These are phyloP conservation scores for Campaea margaritaria DNA, from an alignment of 2,888 invertebrate species.

Conservation along the genomic window DNA sequence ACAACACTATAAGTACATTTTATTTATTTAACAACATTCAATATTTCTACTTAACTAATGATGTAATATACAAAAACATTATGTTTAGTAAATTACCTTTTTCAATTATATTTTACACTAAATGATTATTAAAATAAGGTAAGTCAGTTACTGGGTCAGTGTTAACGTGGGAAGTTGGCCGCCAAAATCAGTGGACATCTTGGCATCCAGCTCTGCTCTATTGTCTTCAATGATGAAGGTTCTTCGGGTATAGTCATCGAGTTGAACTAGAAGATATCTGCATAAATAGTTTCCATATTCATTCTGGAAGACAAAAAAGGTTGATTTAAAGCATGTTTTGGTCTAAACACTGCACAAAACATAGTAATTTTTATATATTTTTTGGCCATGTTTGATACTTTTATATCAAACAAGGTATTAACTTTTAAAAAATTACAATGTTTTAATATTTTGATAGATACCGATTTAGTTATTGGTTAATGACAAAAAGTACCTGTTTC, in stretches of 20 bases:
- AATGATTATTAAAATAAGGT: constrained; percentile 33
- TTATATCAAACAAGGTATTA: too few species aligned
- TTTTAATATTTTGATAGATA: too few species aligned
- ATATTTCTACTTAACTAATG: constrained; percentile 52
- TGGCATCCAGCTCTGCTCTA: constrained; percentile 77
- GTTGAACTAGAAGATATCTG: constrained; percentile 92
- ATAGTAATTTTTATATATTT: too few species aligned
- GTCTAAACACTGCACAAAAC: too few species aligned
- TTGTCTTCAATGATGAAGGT: constrained; percentile 93
- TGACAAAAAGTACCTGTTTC: constrained; percentile 83
- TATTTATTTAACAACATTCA: constrained; percentile 48
- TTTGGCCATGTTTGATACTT: too few species aligned
- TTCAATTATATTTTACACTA: constrained; percentile 3
- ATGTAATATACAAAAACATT: background rate
- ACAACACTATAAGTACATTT: too few species aligned
- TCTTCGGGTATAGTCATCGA: constrained; percentile 90
- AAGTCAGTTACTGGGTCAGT: constrained; percentile 57
- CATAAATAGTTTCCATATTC: constrained; percentile 91
- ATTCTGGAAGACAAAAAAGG: constrained; percentile 84
- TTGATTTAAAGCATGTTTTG: too few species aligned
- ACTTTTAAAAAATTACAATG: too few species aligned
- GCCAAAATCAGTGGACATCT: constrained; percentile 51
- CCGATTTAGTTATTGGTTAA: too few species aligned
- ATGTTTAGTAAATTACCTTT: too few species aligned
- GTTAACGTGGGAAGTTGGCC: constrained; percentile 63